Conservation (phyloP, 2,113 vertebrate species). For the Amphiprion percula region DNA sequence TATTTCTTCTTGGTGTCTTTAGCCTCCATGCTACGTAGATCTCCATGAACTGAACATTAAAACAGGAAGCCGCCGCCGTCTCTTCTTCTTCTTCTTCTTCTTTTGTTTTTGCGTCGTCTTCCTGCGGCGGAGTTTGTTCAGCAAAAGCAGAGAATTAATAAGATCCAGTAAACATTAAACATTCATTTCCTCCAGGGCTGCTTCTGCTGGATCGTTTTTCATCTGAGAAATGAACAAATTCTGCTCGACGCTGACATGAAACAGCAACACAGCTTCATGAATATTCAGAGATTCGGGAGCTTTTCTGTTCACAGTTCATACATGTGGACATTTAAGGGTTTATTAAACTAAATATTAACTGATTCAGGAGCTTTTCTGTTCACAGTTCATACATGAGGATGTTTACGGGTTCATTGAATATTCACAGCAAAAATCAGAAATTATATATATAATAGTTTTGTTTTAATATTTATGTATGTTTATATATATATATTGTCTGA, state of each 20-base stretch:
- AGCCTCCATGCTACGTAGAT: too few species aligned
- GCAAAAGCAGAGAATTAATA: conserved; percentile 65
- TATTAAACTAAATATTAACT: too few species aligned
- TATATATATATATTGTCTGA: too few species aligned
- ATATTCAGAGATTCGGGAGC: conserved; percentile 47
- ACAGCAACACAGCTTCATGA: conserved; percentile 40
- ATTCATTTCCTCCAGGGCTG: conserved; percentile 71
- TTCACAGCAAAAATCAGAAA: too few species aligned
- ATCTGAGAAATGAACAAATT: conserved; percentile 75
- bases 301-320: background rate
- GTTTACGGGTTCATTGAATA: too few species aligned
- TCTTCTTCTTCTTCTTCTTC: conserved; percentile 5
- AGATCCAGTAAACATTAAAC: conserved; percentile 75
- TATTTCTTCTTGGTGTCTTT: too few species aligned
- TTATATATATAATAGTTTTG: too few species aligned
- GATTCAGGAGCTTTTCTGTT: too few species aligned
- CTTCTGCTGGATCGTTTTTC: conserved; percentile 69
- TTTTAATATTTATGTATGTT: too few species aligned
- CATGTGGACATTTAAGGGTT: too few species aligned
- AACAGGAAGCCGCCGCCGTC: too few species aligned
- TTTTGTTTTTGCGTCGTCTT: conserved; percentile 28
- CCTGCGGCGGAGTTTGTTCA: conserved; percentile 53
- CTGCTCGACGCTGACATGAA: conserved; percentile 59
- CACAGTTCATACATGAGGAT: background rate
- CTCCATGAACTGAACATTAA: too few species aligned